Evolutionary conservation across 2,888 invertebrate genomes (phyloP).

Genomic region (Drosophila picticornis): DNA sequence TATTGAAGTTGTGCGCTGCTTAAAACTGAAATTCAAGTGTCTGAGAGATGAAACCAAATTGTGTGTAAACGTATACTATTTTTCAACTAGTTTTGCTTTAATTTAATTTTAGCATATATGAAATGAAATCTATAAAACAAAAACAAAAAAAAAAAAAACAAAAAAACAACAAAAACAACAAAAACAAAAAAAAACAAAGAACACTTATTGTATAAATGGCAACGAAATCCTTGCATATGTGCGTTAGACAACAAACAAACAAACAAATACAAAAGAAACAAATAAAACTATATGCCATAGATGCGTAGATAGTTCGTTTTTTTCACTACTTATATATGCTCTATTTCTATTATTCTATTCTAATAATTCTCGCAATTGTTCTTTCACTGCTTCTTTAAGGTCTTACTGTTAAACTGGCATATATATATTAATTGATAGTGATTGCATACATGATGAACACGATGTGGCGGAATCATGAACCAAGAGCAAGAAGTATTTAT

Average conservation of each 20-base stretch:
- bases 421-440: slow-evolving; percentile 58
- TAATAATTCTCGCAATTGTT: slow-evolving; percentile 67
- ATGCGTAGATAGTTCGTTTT: slow-evolving; percentile 52
- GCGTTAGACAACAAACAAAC: slow-evolving; percentile 52
- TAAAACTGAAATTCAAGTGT: slow-evolving; percentile 74
- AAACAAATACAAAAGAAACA: slow-evolving; percentile 30
- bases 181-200: slow-evolving; percentile 17
- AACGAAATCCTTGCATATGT: slow-evolving; percentile 71
- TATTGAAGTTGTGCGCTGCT: slow-evolving; percentile 62
- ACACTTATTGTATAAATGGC: slow-evolving; percentile 69
- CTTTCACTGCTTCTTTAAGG: slow-evolving; percentile 68
- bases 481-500: slow-evolving; percentile 49
- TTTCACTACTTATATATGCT: slow-evolving; percentile 55
- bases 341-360: slow-evolving; percentile 53
- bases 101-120: slow-evolving; percentile 67
- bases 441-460: slow-evolving; percentile 47
- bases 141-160: slow-evolving; percentile 22
- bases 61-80: slow-evolving; percentile 81
- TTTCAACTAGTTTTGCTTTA: slow-evolving; percentile 80
- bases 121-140: slow-evolving; percentile 45
- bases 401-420: slow-evolving; percentile 69
- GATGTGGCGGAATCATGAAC: slow-evolving; percentile 18
- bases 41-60: slow-evolving; percentile 77
- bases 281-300: slow-evolving; percentile 53
- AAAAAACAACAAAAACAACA: not conserved